Percentiles rank a stretch among this genome's conserved stretches.
Conservation (phyloP, 2,797 vertebrate species). For the Coreius guichenoti region DNA sequence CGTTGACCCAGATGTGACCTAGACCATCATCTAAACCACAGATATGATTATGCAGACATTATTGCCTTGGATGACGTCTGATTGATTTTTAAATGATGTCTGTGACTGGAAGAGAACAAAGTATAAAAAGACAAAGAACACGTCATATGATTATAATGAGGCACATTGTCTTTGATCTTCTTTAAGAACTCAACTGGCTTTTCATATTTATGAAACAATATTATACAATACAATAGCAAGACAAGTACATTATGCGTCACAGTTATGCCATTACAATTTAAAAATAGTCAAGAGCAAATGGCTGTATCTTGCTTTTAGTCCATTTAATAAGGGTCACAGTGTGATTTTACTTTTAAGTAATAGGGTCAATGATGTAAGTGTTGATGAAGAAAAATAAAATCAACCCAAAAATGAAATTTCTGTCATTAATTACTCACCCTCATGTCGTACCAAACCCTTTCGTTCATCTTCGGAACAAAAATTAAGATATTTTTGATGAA, state of each 20-base stretch:
- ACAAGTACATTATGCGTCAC: not conserved
- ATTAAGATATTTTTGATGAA: too few relatives aligned
- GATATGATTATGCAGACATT: not conserved
- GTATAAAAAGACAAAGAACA: not conserved
- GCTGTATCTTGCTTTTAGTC: not conserved
- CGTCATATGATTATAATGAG: slow-evolving; percentile 1
- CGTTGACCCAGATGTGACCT: slow-evolving; percentile 6
- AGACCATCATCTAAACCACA: not conserved
- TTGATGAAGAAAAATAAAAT: too few relatives aligned
- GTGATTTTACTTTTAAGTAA: not conserved
- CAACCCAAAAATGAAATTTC: too few relatives aligned
- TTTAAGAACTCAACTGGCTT: not conserved
- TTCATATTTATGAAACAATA: slow-evolving; percentile 8
- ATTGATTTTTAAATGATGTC: not conserved
- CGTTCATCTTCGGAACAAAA: too few relatives aligned
- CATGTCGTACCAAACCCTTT: too few relatives aligned
- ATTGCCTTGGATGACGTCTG: not conserved
- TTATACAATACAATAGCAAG: not conserved
- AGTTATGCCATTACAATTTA: not conserved
- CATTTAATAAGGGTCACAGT: too few relatives aligned
- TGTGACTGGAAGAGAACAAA: not conserved
- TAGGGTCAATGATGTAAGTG: too few relatives aligned
- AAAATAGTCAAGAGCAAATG: not conserved
- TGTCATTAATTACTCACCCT: too few relatives aligned
- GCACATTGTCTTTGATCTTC: slow-evolving; percentile 5